Evolutionary conservation across 2,113 vertebrate genomes (phyloP).

Genomic region (Ameiurus melas): DNA sequence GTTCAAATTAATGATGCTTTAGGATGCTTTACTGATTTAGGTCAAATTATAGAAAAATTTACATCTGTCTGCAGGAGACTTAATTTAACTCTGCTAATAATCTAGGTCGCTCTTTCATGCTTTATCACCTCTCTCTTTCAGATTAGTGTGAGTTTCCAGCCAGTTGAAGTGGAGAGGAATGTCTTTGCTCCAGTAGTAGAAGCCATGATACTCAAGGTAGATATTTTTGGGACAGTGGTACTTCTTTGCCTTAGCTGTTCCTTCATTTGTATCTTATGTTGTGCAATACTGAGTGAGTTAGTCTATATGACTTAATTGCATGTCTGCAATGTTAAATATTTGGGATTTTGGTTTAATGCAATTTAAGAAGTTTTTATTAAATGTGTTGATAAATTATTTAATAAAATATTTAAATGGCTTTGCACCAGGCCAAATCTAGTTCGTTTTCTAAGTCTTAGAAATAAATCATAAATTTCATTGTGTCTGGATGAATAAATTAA

Average conservation of each 20-base stretch:
- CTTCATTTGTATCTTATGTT: neutral
- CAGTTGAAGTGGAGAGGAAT: conserved; percentile 87
- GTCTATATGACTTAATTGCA: no score
- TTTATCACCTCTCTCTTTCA: conserved; percentile 54
- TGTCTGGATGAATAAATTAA: neutral
- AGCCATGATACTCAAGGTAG: conserved; percentile 95
- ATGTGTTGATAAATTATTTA: neutral
- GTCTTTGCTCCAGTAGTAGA: conserved; percentile 89
- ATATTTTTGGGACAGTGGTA: neutral
- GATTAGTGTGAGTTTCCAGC: conserved; percentile 91
- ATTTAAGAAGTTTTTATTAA: neutral
- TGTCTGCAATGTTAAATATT: neutral
- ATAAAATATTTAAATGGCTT: neutral
- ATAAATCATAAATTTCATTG: neutral
- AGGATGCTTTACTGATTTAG: no score
- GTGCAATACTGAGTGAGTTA: neutral
- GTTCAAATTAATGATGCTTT: no score
- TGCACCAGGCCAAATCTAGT: no score
- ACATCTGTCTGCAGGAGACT: neutral
- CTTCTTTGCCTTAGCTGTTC: neutral
- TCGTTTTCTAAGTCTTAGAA: neutral
- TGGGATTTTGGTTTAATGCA: neutral
- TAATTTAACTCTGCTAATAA: neutral
- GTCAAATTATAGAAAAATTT: no score
- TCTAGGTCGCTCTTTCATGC: neutral